phyloP scores from a whole-genome alignment of 2,888 invertebrate species.

The Aromia moschata region DNA sequence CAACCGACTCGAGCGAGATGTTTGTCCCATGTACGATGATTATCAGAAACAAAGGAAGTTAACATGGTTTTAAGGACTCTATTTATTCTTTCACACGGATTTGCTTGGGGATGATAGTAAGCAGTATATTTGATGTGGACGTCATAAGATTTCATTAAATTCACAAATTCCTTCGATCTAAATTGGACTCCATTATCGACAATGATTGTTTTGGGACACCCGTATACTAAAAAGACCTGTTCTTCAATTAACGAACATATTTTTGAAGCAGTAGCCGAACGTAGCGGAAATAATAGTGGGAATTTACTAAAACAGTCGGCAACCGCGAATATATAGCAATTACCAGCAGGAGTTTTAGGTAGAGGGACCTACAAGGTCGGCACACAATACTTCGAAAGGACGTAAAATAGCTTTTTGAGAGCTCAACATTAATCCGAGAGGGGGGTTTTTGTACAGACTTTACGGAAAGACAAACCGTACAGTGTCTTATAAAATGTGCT shows the following conservation, averaged over 20 bases:
- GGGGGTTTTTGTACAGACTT: neutral
- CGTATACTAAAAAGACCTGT: constrained; percentile 33
- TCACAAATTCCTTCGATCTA: constrained; percentile 20
- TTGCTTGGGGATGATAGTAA: constrained; percentile 49
- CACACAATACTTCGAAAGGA: constrained; percentile 30
- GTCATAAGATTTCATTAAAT: constrained; percentile 16
- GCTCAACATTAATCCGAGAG: constrained; percentile 23
- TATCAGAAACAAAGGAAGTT: constrained; percentile 40
- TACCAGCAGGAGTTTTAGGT: constrained; percentile 31
- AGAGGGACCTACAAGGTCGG: constrained; percentile 34
- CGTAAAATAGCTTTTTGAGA: constrained; percentile 8
- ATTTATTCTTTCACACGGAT: constrained; percentile 51
- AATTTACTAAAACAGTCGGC: constrained; percentile 37
- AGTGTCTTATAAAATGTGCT: neutral
- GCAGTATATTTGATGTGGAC: constrained; percentile 38
- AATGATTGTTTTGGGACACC: constrained; percentile 26
- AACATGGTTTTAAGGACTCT: constrained; percentile 51
- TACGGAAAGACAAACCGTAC: neutral
- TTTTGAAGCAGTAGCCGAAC: constrained; percentile 23
- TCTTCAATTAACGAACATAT: constrained; percentile 23
- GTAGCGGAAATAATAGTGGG: constrained; percentile 32
- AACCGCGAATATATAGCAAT: constrained; percentile 31
- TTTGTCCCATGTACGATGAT: constrained; percentile 21
- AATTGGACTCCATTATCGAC: constrained; percentile 31
- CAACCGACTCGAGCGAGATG: constrained; percentile 17